Base-by-base conservation (phyloP, 1,140 invertebrate species). In the Pseudoatta argentina region DNA sequence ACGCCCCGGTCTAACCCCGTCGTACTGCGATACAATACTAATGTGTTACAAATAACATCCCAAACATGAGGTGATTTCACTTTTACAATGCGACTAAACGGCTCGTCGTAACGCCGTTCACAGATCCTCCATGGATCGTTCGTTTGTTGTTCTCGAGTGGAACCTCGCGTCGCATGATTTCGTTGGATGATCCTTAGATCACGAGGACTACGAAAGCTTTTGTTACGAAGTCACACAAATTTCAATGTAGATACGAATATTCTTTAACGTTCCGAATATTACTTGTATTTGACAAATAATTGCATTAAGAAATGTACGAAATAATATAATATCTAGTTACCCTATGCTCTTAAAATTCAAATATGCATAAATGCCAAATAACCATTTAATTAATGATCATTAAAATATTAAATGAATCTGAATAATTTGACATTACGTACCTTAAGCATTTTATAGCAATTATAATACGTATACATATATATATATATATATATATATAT, bases 1-100 rank as follows among this genome's bases (percentile, higher is more conserved):
- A 94, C 94, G 93, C 94, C 93, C 93, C 88, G 91, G 86, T 87
- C 92, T 93, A 91, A 91, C 92, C 92, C 92, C 89, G 91, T 69
- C 89, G 87, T 88, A 87, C 91, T 83, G 89, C 94, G 91, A 93
- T 93, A 95, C 94, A 95, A 95, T 95, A 95, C 94, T 95, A 95
- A 95, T 95, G 94, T 94, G 94, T 93, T 95, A 95, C 94, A 95
- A 95, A 95, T 94, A 95, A 95, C 94, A 94, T 95, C 92, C 93
- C 93, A 94, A 94, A 94, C 92, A 94, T 92, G 92, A 93, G 88
- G 88, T 93, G 94, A 95, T 95, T 95, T 95, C 94, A 94, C 94
- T 93, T 92, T 93, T 92, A 95, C 93, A 94, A 95, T 94, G 88
- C 90, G 59, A 86, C 89, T 89, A 89, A 91, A 91, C 89, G 81